Evolutionary conservation across 1,140 invertebrate species (phyloP), one percentile per base, ranked within the genome.

Genomic region (Polypedilum vanderplanki): DNA sequence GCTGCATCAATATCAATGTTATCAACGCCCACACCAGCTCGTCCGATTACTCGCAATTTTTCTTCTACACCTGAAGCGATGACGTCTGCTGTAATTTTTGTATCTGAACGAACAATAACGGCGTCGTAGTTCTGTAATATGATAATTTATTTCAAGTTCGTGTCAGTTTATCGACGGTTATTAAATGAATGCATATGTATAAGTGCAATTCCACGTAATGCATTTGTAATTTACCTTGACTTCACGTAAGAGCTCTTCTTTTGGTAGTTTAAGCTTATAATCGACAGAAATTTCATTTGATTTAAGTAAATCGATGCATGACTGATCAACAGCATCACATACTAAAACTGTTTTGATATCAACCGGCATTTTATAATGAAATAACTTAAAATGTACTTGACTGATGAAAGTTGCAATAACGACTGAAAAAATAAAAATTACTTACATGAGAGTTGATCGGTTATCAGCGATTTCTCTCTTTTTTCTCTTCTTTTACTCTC

Each of bases 11-110:
- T 88, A 84, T 99, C 96, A 78, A 99, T 98, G 84, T 99, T 99
- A 83, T 99, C 97, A 0, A 98, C 95, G 15, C 97, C 98, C 24
- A 95, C 97, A 10, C 98, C 97, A 40, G 97, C 98, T 75, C 98
- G 87, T 3, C 95, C 97, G 70, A 99, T 90, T 40, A 94, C 88
- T 81, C 93, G 93, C 15, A 99, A 84, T 20, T 88, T 88, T 24
- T 87, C 87, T 20, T 22, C 8, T 0, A 85, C 87, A 33, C 86
- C 88, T n/a, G 91, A 91, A 74, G 88, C 86, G 76, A 99, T 87
- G 2, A 99, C 89, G 77, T 97, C 94, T 75, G 89, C 88, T n/a
- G 94, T 98, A 20, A 98, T 95, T 87, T 97, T 96, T 0, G 97
- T 97, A 75, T 97, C 96, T 7, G 96, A 98, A 18, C 97, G 88